A percentile compares a stretch with the other conserved stretches of the same genome.
These are phyloP conservation scores for Heloderma charlesbogerti DNA, from an alignment of 2,113 vertebrate species.

Conservation along the genomic window DNA sequence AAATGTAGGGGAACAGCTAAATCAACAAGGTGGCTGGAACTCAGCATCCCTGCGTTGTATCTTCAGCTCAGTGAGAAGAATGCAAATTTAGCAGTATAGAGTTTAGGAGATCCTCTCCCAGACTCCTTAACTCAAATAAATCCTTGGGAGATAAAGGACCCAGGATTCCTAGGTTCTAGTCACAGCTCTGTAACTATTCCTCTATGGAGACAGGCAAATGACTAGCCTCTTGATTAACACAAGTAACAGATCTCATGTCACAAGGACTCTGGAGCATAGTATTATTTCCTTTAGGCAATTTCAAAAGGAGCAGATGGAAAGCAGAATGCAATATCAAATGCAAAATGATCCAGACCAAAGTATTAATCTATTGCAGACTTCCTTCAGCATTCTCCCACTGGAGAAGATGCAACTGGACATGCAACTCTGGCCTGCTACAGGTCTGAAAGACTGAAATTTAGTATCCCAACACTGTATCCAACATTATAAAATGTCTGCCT, in stretches of 20 bases:
- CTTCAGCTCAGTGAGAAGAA: background rate
- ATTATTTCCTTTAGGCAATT: background rate
- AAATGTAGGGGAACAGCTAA: background rate
- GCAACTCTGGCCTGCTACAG: background rate
- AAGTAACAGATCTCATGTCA: background rate
- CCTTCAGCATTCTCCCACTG: background rate
- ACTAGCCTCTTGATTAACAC: background rate
- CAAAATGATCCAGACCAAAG: background rate
- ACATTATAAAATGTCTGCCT: background rate
- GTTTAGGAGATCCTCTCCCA: background rate
- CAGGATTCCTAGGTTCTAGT: background rate
- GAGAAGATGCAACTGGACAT: background rate
- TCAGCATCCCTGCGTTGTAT: background rate
- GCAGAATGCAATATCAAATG: background rate
- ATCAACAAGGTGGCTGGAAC: background rate
- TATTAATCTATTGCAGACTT: background rate
- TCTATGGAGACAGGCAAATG: background rate
- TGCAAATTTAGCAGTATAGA: no score
- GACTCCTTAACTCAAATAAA: background rate
- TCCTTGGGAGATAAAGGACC: background rate
- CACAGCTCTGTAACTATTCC: background rate
- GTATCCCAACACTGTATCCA: background rate
- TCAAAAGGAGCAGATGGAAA: background rate
- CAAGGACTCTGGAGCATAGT: background rate
- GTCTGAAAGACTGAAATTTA: background rate